These are phyloP conservation scores for Varanus salvator DNA, from an alignment of 2,113 vertebrate genomes.

Conservation along the genomic window DNA sequence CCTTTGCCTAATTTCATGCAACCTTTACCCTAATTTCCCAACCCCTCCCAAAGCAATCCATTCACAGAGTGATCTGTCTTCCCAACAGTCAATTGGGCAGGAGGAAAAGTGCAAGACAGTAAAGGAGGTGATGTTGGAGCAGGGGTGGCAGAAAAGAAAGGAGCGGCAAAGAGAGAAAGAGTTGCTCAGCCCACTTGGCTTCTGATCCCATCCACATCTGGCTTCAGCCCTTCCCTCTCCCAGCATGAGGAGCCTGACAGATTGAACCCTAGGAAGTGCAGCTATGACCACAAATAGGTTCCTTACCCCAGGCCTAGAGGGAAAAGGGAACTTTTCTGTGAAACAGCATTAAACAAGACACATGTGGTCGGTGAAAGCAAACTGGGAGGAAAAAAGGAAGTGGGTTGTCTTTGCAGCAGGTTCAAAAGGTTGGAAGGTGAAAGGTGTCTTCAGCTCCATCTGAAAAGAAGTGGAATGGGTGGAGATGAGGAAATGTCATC, in stretches of 20 bases:
- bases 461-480: no score
- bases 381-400: not conserved
- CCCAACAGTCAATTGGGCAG: no score
- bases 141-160: no score
- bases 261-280: not conserved
- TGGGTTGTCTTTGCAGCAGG: not conserved
- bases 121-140: no score
- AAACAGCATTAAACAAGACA: not conserved
- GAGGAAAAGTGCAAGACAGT: no score
- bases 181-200: not conserved
- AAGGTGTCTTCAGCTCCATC: no score
- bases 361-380: not conserved
- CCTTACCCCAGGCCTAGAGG: not conserved
- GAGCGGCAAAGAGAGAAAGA: not conserved
- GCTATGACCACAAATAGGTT: not conserved
- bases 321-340: not conserved
- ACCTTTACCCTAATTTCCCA: not conserved
- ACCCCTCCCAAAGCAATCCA: not conserved
- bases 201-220: no score
- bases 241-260: not conserved
- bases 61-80: no score
- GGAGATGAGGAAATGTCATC: no score
- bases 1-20: not conserved
- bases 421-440: not conserved
- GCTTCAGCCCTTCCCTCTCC: no score